A percentile compares a stretch with the other conserved stretches of the same genome.
Evolutionary conservation across 2,113 vertebrate species (phyloP).

Genomic region (Neodon shergylaensis): DNA sequence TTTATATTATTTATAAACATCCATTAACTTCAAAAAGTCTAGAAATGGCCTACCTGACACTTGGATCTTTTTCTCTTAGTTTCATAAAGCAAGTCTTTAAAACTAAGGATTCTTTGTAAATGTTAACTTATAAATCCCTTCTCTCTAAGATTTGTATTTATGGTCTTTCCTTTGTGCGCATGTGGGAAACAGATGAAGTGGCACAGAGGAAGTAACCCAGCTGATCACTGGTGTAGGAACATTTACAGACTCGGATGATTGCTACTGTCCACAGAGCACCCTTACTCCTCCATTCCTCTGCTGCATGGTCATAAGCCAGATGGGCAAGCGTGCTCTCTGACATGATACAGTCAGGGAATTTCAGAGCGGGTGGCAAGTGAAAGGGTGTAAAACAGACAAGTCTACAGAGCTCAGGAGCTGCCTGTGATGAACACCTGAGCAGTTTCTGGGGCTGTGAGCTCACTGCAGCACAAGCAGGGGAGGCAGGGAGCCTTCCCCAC

Average conservation of each 20-base stretch:
- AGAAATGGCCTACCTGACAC: not conserved
- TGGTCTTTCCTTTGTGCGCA: not conserved
- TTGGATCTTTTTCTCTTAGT: not conserved
- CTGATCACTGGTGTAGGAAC: not conserved
- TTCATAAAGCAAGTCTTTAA: not conserved
- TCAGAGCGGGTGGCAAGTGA: not conserved
- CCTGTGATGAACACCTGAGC: not conserved
- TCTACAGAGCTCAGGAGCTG: not conserved
- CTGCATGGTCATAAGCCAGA: no score
- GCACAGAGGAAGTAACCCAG: not conserved
- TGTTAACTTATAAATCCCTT: not conserved
- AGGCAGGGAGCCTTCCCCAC: fast-evolving
- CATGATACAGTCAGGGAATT: not conserved
- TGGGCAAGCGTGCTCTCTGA: not conserved
- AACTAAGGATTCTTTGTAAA: not conserved
- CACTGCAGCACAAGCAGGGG: not conserved
- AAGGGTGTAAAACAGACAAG: not conserved
- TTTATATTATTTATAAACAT: not conserved
- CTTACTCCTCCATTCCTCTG: not conserved
- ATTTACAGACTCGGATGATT: not conserved
- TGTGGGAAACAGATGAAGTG: not conserved
- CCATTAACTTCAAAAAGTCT: not conserved
- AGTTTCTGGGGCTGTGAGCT: no score
- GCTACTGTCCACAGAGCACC: not conserved
- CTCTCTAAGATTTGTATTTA: not conserved